Base-by-base conservation (phyloP, 2,888 invertebrate species). In the Nomada goodeniana region DNA sequence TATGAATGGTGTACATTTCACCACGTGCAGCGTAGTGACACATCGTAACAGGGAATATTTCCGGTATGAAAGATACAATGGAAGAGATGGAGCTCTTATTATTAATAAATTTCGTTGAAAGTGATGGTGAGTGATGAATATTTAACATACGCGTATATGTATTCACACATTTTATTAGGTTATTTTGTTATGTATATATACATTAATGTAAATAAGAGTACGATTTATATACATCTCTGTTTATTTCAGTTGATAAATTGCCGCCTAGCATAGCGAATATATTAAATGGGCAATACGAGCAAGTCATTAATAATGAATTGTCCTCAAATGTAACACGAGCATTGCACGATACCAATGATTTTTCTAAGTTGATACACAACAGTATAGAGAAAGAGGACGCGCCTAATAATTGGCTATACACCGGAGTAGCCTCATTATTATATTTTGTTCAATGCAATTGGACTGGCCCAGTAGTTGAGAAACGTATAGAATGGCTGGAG, bases 401-500 rank as follows among this genome's bases (percentile, higher is more conserved):
- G 26, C 83, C 92, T 72, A 92, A 94, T 53, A 94, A 95, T 77
- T 93, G 96, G 85, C 92, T 96, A 18, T 91, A 94, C 69, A 93
- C 96, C 70, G 97, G 96, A 2, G 94, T 97, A 23, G 95, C 96
- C 53, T 95, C 96, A 85, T 94, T 97, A 44, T 94, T 97, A 68
- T 95, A 95, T 42, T 98, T 98, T 94, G 95, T 97, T 72, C 97
- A 98, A 92, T 95, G 95, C 71, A 98, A 98, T 94, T 98, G 97
- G 95, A 96, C 96, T 68, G 97, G 98, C 0, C 97, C 97, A 4
- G 93, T 95, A 60, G 91, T 95, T 44, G 90, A 94, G 0, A 90
- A 86, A 50, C 86, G 90, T n/a, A 68, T 91, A 7, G 84, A 90
- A 20, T 90, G 88, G 84, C 85, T 92, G 23, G 70, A 84, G 20